Evolutionary conservation across 2,888 invertebrate genomes (phyloP), one percentile per base, ranked within the genome.

Genomic region (Perizoma flavofasciatum): DNA sequence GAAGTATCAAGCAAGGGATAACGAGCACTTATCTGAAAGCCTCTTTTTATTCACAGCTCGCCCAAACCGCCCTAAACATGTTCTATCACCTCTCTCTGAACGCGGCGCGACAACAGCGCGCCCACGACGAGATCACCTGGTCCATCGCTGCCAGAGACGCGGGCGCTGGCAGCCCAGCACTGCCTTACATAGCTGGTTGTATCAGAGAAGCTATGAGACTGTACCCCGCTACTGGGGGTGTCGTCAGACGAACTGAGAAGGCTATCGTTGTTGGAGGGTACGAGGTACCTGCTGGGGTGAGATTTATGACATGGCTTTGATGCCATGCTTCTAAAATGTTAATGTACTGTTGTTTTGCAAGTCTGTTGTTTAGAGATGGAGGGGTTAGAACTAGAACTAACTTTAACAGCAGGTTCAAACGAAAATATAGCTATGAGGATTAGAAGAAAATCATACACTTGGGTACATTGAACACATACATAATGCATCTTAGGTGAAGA

Each of bases 151-250:
- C 85, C 9, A 70, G 69, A 2, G 81, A 77, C 2, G 87, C 84
- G 0, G 89, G 86, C 0, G 76, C 81, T 0, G 81, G 74, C 0
- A 63, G 67, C 1, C 72, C 77, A 0, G 80, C 80, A 0, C 69
- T 87, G 60, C 82, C 83, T 0, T 90, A 89, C 59, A 75, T 88
- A 0, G 74, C 78, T 0, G 86, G 89, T 0, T 88, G 88, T 32
- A 84, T 81, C 0, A 72, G 73, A 4, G 91, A 92, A 34, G 84
- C 86, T 0, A 72, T 87, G 79, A 72, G 91, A n/a, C 77, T 91
- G 4, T 86, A 86, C n/a, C 91, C 92, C 0, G 86, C 81, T 0
- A 91, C 91, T 0, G 91, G 91, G 0, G 91, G 90, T 2, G 89
- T 89, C 0, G 88, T 90, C 0, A 71, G 91, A 46, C 68, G 91